phyloP scores from a whole-genome alignment of 2,113 vertebrate species.

The Rynchops niger region DNA sequence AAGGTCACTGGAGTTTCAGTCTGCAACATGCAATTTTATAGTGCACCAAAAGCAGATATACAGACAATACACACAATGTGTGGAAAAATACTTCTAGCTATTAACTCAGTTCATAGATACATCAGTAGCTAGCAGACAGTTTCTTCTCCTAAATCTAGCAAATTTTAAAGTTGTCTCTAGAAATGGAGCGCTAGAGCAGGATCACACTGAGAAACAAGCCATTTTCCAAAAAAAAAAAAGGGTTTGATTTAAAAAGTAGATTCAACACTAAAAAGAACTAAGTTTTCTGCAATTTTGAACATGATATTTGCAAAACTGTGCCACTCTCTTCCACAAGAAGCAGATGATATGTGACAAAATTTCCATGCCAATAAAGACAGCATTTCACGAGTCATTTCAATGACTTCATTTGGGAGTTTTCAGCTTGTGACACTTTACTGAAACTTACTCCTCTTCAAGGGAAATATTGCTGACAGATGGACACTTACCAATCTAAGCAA shows the following conservation, averaged over 20 bases:
- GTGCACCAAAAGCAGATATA: not conserved
- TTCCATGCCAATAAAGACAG: not conserved
- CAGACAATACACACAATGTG: not conserved
- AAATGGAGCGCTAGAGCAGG: not conserved
- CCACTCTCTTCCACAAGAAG: not conserved
- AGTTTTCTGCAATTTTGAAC: not conserved
- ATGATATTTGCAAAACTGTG: not conserved
- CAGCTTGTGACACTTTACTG: not conserved
- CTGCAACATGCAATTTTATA: not conserved
- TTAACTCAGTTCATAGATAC: not conserved
- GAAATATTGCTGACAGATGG: not conserved
- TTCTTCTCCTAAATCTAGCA: not conserved
- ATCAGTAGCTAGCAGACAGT: not conserved
- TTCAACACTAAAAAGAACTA: not conserved
- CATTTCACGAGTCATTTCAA: not conserved
- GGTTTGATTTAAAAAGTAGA: not conserved
- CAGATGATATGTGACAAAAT: not conserved
- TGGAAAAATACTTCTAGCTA: not conserved
- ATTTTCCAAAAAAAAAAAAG: not conserved
- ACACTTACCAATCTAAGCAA: not conserved
- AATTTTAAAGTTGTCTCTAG: not conserved
- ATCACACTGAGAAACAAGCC: not conserved
- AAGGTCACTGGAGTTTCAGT: conserved; percentile 31
- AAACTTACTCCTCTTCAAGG: not conserved
- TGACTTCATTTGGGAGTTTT: not conserved